Percentiles rank a stretch among this genome's conserved stretches.
Conservation (phyloP, 2,797 vertebrate genomes). For the Sebastes cheni region DNA sequence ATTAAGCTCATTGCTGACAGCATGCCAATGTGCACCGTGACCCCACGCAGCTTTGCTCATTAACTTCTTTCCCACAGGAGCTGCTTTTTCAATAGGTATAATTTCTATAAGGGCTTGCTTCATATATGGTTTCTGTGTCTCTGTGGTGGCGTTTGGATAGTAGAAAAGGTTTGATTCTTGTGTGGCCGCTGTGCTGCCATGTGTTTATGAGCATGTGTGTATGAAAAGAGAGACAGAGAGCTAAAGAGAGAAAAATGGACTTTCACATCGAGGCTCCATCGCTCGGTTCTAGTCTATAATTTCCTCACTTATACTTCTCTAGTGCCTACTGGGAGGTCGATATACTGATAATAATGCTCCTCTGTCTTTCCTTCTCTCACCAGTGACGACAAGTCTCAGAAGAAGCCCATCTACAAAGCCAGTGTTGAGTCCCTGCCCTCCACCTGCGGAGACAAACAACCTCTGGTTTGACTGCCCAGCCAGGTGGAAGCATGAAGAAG, state of each 20-base stretch:
- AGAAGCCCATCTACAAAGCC: constrained; percentile 86
- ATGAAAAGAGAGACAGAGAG: constrained; percentile 2
- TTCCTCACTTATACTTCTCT: constrained; percentile 64
- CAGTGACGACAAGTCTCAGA: constrained; percentile 86
- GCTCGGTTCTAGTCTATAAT: constrained; percentile 56
- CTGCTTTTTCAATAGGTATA: neutral
- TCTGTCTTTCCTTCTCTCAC: constrained; percentile 50
- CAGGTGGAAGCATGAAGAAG: constrained; percentile 39
- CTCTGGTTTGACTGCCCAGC: constrained; percentile 79
- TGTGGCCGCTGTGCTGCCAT: neutral
- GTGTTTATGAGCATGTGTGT: constrained; percentile 17
- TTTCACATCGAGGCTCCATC: constrained; percentile 39
- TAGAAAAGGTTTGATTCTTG: neutral
- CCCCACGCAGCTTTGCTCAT: constrained; percentile 31
- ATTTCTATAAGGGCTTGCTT: neutral
- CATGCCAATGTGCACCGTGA: constrained; percentile 43
- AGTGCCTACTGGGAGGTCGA: constrained; percentile 44
- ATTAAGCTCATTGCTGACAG: constrained; percentile 26
- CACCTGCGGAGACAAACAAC: constrained; percentile 80
- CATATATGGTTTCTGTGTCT: neutral
- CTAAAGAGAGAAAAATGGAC: constrained; percentile 39
- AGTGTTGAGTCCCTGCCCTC: constrained; percentile 82
- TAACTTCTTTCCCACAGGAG: constrained; percentile 23
- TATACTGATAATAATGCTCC: constrained; percentile 60
- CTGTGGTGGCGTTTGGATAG: neutral